Evolutionary conservation across 2,113 vertebrate genomes (phyloP), one percentile per base, ranked within the genome.

Genomic region (Solea senegalensis): DNA sequence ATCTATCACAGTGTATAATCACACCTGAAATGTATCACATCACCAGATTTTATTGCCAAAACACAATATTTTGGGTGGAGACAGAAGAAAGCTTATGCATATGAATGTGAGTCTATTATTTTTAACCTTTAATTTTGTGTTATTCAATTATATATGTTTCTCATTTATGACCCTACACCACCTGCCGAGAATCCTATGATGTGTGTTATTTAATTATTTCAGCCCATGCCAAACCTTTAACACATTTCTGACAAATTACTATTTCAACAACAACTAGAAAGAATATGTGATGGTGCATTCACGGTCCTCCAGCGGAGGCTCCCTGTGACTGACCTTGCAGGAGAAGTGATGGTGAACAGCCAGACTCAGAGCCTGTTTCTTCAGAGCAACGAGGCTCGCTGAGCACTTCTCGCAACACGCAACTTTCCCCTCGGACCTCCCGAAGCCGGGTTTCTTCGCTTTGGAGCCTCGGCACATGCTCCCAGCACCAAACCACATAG

Each of bases 391-490:
- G 80, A 98, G 94, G 88, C 95, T 95, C 80, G 95, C 94, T 21
- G 91, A 95, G 91, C 97, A 99, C 87, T 95, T 96, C 82, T 97
- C 96, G 78, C 97, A 99, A 86, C 85, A 77, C 54, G 94, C 94
- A 86, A 93, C 93, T 80, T 96, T 95, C 72, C 94, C 88, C n/a
- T 96, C 95, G 0, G 94, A 94, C 65, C 94, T 93, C 48, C 92
- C 92, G 12, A 90, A 93, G 69, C 94, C 95, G 60, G 94, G 91
- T 65, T 90, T 89, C 62, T 85, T 94, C 75, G 92, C 92, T 76
- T 92, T 92, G 0, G 71, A 56, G 58, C 80, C 78, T 39, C 94
- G 93, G 0, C 93, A 75, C 3, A 68, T 83, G 9, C 88, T 95
- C 81, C 94, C 28, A 78, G 92, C 91, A 5, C 94, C 95, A 1